phyloP scores from a whole-genome alignment of 2,888 invertebrate species.

The Ametastegia equiseti region DNA sequence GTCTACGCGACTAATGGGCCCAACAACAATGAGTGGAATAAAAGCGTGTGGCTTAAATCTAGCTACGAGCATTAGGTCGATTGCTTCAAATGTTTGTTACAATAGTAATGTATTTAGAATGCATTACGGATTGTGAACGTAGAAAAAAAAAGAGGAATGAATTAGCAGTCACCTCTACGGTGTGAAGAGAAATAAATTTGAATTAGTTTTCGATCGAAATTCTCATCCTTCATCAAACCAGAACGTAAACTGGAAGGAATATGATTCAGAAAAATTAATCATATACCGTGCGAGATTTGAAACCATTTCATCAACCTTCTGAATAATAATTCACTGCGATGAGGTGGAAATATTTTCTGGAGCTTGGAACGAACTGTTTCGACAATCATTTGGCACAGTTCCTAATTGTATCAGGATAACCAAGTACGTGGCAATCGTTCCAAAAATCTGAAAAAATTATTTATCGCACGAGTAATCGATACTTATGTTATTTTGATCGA shows the following conservation, averaged over 20 bases:
- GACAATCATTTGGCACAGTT: background rate
- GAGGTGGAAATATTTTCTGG: background rate
- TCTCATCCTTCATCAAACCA: too few species aligned
- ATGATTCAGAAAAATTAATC: background rate
- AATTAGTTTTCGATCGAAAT: background rate
- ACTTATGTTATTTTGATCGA: too few species aligned
- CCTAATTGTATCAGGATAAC: slow-evolving; percentile 25
- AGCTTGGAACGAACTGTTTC: background rate
- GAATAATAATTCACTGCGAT: background rate
- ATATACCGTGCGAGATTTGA: background rate
- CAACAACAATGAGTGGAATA: background rate
- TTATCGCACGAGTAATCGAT: background rate
- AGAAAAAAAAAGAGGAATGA: background rate
- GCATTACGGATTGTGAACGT: background rate
- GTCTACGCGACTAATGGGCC: background rate
- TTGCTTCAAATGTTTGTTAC: background rate
- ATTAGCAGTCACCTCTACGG: background rate
- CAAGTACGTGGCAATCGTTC: slow-evolving; percentile 22
- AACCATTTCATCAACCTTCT: background rate
- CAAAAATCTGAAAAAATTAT: slow-evolving; percentile 2
- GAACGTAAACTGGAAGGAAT: background rate
- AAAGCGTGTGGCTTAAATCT: background rate
- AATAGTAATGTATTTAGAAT: background rate
- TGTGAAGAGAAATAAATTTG: background rate
- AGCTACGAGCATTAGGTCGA: slow-evolving; percentile 1